A percentile compares a stretch with the other conserved stretches of the same genome.
These are phyloP conservation scores for Eulemur albifrons DNA, from an alignment of 2,797 vertebrate species.

Conservation along the genomic window DNA sequence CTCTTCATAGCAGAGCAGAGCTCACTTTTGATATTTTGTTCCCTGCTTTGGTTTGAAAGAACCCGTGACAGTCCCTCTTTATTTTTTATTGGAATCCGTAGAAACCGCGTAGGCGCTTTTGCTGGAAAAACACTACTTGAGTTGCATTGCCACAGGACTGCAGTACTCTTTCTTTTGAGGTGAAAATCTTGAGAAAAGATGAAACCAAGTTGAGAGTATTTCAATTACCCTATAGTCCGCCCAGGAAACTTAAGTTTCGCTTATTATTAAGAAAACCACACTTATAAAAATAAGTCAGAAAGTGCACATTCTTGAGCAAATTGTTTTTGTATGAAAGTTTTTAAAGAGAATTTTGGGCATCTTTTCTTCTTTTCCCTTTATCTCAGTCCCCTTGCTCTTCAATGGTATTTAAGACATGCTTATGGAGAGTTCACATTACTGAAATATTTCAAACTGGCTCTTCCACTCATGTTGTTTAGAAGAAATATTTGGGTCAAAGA, in stretches of 20 bases:
- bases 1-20: not conserved
- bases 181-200: not conserved
- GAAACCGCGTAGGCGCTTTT: not conserved
- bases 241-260: not conserved
- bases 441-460: not conserved
- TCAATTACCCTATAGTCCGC: not conserved
- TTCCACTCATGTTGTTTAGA: not conserved
- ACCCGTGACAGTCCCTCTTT: not conserved
- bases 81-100: not conserved
- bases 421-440: not conserved
- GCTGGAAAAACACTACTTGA: not conserved
- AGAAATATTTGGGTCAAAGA: not conserved
- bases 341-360: not conserved
- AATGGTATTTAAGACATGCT: not conserved
- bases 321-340: not conserved
- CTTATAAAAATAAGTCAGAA: not conserved
- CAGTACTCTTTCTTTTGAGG: not conserved
- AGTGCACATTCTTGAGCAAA: not conserved
- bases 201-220: not conserved
- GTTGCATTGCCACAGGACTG: fast-evolving
- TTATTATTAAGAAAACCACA: not conserved
- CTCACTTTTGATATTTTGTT: not conserved
- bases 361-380: not conserved
- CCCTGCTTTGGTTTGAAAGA: not conserved
- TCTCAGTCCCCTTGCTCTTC: not conserved